Evolutionary conservation across 1,140 invertebrate species (phyloP).

Genomic region (Phortica variegata): DNA sequence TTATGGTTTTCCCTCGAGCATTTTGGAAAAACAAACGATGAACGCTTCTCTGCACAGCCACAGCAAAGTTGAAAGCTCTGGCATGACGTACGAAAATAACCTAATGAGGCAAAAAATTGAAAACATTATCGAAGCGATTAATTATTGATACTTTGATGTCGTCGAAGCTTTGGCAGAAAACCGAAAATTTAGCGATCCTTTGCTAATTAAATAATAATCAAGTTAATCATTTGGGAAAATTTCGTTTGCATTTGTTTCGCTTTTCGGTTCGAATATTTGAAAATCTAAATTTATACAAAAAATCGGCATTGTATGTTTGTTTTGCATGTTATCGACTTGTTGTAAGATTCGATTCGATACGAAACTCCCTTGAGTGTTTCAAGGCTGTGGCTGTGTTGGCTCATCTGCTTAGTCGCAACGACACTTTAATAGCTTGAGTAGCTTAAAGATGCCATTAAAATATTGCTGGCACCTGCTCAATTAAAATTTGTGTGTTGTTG

Average conservation of each 20-base stretch:
- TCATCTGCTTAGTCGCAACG: too few species aligned
- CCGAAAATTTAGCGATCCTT: constrained; percentile 5
- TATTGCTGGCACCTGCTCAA: too few species aligned
- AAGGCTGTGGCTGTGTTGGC: too few species aligned
- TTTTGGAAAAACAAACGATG: constrained; percentile 19
- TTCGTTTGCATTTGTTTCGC: not conserved
- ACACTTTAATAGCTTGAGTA: too few species aligned
- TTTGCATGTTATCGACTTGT: too few species aligned
- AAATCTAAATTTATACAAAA: too few species aligned
- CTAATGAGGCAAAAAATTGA: constrained; percentile 53
- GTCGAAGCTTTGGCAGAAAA: constrained; percentile 1
- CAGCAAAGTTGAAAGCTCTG: constrained; percentile 10
- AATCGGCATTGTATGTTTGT: not conserved
- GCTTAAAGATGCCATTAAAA: too few species aligned
- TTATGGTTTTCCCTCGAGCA: constrained; percentile 1
- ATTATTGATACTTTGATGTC: constrained; percentile 53
- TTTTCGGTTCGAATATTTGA: too few species aligned
- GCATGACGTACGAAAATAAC: constrained; percentile 23
- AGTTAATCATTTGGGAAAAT: constrained; percentile 36
- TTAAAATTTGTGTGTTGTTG: too few species aligned
- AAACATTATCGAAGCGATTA: constrained; percentile 52
- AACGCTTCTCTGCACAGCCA: constrained; percentile 6
- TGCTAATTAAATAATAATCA: constrained; percentile 53
- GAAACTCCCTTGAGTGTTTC: too few species aligned
- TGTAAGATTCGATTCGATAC: too few species aligned